Evolutionary conservation across 2,113 vertebrate species (phyloP).

Genomic region (Pyrgilauda ruficollis): DNA sequence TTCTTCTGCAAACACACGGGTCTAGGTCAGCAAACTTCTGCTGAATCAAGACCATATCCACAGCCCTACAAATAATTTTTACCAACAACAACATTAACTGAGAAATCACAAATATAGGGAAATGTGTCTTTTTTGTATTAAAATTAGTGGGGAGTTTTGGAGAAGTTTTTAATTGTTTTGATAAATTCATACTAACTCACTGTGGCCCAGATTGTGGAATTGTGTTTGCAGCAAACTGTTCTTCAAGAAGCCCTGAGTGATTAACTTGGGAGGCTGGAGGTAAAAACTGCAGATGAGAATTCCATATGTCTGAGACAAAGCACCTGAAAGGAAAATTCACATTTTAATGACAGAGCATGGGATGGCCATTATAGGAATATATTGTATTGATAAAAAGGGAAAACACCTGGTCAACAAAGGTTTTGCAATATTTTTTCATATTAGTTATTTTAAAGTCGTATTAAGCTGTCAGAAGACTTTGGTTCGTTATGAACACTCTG

Average conservation of each 20-base stretch:
- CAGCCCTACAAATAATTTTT: background rate
- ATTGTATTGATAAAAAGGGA: constrained; percentile 44
- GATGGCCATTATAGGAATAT: constrained; percentile 42
- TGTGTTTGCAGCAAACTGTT: background rate
- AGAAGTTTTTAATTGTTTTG: background rate
- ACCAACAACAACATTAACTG: background rate
- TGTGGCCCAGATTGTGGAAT: background rate
- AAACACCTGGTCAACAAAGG: constrained; percentile 51
- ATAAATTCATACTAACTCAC: background rate
- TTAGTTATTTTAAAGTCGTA: constrained; percentile 38
- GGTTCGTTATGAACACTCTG: constrained; percentile 24
- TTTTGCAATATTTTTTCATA: constrained; percentile 20
- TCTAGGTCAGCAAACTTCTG: background rate
- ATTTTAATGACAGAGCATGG: constrained; percentile 49
- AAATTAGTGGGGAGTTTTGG: background rate
- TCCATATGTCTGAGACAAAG: constrained; percentile 36
- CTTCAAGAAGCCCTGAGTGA: background rate
- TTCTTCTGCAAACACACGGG: background rate
- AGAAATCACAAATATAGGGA: background rate
- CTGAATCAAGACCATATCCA: background rate
- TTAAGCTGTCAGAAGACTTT: constrained; percentile 39
- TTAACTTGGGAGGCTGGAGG: constrained; percentile 22
- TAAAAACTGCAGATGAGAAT: constrained; percentile 49
- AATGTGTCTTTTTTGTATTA: background rate
- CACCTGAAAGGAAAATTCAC: constrained; percentile 45